Conservation (phyloP, 2,888 invertebrate species). For the Ecdyonurus torrentis region DNA sequence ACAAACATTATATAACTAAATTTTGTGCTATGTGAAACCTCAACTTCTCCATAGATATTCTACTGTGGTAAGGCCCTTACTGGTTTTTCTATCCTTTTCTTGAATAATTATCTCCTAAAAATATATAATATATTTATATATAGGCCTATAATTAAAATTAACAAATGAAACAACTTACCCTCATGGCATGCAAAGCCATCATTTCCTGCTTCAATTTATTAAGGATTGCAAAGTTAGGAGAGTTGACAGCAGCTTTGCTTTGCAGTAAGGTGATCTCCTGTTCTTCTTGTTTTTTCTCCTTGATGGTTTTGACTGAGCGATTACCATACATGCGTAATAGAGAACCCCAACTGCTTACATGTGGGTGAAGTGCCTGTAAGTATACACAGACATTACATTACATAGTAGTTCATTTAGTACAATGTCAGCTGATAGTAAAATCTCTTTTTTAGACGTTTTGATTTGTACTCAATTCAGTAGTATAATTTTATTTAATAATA, state of each 20-base stretch:
- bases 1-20: too few species aligned
- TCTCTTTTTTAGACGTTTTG: too few species aligned
- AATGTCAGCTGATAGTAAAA: too few species aligned
- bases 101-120: background rate
- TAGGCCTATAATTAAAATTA: too few species aligned
- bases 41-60: background rate
- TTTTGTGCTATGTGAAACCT: too few species aligned
- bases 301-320: constrained; percentile 74
- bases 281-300: constrained; percentile 82
- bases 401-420: too few species aligned
- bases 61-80: too few species aligned
- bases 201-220: constrained; percentile 72
- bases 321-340: constrained; percentile 84
- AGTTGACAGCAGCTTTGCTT: constrained; percentile 73
- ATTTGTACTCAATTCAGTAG: too few species aligned
- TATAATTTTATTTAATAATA: too few species aligned
- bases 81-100: too few species aligned
- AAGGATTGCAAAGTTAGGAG: constrained; percentile 80
- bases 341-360: constrained; percentile 89
- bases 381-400: background rate
- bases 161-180: constrained; percentile 18
- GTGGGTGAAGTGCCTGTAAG: constrained; percentile 75
- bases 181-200: constrained; percentile 48
- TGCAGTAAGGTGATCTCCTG: constrained; percentile 84
- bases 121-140: too few species aligned